Base-by-base conservation (phyloP, 2,888 invertebrate species). In the Nesidiocoris tenuis region DNA sequence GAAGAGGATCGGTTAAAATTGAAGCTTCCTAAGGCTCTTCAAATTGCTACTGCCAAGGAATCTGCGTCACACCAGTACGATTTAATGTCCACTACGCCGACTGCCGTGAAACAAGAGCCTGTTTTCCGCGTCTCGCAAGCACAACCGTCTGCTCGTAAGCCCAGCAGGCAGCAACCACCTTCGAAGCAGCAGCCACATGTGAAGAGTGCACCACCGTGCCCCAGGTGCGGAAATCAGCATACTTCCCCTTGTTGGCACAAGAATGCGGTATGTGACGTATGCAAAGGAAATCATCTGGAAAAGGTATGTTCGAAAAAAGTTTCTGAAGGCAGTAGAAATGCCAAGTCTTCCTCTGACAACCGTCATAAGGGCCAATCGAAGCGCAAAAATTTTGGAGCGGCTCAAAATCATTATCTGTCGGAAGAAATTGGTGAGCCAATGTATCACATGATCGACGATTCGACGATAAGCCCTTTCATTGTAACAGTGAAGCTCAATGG, bases 361-460 rank as follows among this genome's bases (percentile, higher is more conserved):
- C 9, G 7, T 16, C 9, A 54, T 54, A 54, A 16, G 9, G 22
- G 22, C 2, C 18, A 61, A 61, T 21, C 61, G 61, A 17, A 61
- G 18, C 3, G 2, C 19, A 61, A 18, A 16, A 19, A 5, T 18
- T 18, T 16, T 61, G 22, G 16, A 19, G 2, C 61, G 22, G 22
- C 19, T 5, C 18, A 22, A 16, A 61, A 61, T 61, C 18, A 61
- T 61, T 61, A 21, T 61, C 21, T 61, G 16, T 19, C 18, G 18
- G 61, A 61, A 18, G 19, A 61, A 61, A 18, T 59, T 7, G 61
- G 17, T n/a, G 54, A 54, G 54, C 54, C 17, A 59, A 59, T 59
- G 9, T 7, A 61, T 61, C 16, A 19, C 16, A 61, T 61, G 2
- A 21, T 3, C 3, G 22, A 61, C 16, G 22, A 18, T 19, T 16